Evolutionary conservation across 2,113 vertebrate species (phyloP), one percentile per base, ranked within the genome.

Genomic region (Ranitomeya imitator): DNA sequence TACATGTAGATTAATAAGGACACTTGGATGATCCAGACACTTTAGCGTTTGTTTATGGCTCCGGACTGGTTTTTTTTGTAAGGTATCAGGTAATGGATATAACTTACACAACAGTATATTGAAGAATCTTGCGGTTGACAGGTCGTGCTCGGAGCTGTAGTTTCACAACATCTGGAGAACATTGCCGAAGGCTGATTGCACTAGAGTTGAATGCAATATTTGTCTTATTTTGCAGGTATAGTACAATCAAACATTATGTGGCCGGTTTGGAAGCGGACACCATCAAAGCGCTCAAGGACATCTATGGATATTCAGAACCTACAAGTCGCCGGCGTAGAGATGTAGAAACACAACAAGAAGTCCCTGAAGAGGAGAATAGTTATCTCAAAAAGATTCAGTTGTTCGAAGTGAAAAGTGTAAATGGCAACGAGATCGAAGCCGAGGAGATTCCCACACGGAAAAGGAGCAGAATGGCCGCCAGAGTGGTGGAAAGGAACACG

Each of bases 181-280:
- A 57, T 13, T 13, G 61, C 15, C 13, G 14, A 16, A 63, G 10
- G 16, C 61, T 19, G 14, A 37, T 73, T 37, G 31, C 69, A 73
- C 69, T 37, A 13, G 21, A 69, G 2, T 31, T 9, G 14, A 73
- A 73, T 37, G 12, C 5, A 79, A 12, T n/a, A 55, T 14, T 7
- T 1, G 23, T 5, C 6, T 37, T 77, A 45, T 19, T 15, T 2
- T 37, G 52, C 93, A 96, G 96, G 91, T 95, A 96, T 90, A 95
- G 94, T 12, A 88, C 84, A 1, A 94, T 96, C 79, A 94, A 93
- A 45, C 89, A 91, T 0, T 94, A 95, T 51, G 91, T 96, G 61
- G 85, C 91, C 0, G 93, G 94, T 15, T n/a, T 96, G 91, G 95
- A 96, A 19, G 90, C 91, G 85, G 94, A 95, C 87, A 95, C 96